phyloP scores from a whole-genome alignment of 2,888 invertebrate genomes.

The Ennomos quercinarius region DNA sequence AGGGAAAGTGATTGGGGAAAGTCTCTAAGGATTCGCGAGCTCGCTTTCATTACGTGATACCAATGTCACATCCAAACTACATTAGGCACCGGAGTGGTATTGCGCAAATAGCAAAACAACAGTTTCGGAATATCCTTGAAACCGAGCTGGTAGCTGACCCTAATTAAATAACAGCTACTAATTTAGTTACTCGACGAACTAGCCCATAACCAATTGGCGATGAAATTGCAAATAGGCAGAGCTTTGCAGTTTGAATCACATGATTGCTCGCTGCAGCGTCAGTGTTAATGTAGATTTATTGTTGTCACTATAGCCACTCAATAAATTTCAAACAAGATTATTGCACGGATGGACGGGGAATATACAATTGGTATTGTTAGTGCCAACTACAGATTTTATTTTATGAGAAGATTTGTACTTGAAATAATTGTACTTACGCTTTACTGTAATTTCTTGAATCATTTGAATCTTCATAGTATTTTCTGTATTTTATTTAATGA shows the following conservation, averaged over 20 bases:
- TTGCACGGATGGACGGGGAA: constrained; percentile 46
- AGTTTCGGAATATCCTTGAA: constrained; percentile 17
- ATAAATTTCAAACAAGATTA: constrained; percentile 58
- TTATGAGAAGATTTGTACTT: constrained; percentile 17
- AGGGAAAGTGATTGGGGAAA: constrained; percentile 80
- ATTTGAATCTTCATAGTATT: too few species aligned
- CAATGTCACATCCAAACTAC: constrained; percentile 49
- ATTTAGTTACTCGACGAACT: constrained; percentile 56
- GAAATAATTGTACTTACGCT: not conserved
- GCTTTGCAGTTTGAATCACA: constrained; percentile 75
- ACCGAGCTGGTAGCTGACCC: constrained; percentile 21
- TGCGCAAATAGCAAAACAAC: constrained; percentile 19
- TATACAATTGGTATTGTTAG: constrained; percentile 49
- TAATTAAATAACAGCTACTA: constrained; percentile 62
- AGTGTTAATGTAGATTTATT: constrained; percentile 78
- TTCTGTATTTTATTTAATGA: too few species aligned
- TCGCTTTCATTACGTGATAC: constrained; percentile 64
- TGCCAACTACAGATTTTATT: constrained; percentile 48
- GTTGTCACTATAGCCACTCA: constrained; percentile 48
- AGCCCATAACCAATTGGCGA: constrained; percentile 57
- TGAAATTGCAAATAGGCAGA: constrained; percentile 67
- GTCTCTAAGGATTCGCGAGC: constrained; percentile 75
- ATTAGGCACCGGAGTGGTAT: constrained; percentile 11
- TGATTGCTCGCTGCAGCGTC: constrained; percentile 74
- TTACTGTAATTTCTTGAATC: not conserved